These are phyloP conservation scores for Lapara coniferarum DNA, from an alignment of 2,888 invertebrate species.

Conservation along the genomic window DNA sequence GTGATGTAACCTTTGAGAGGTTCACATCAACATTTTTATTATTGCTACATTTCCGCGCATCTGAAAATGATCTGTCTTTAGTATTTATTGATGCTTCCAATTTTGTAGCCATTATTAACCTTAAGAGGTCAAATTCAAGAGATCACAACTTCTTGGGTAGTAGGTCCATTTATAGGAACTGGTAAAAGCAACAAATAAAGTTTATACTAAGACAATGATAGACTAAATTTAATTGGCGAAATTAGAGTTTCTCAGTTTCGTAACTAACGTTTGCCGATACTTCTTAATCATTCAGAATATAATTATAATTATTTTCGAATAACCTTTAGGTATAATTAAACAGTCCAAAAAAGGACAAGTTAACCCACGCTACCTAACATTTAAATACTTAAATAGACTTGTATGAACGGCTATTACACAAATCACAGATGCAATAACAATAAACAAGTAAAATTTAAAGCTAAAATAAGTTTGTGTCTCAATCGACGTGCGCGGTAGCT, in stretches of 20 bases:
- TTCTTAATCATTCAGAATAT: too few species aligned
- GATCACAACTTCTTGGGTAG: too few species aligned
- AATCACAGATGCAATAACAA: constrained; percentile 23
- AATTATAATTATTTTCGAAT: background rate
- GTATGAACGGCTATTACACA: constrained; percentile 18
- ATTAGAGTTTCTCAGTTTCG: too few species aligned
- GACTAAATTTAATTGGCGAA: too few species aligned
- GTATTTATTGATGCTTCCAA: background rate
- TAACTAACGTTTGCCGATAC: too few species aligned
- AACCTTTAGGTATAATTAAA: background rate
- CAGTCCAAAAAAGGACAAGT: background rate
- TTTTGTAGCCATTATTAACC: too few species aligned
- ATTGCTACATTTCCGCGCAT: background rate
- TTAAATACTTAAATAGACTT: background rate
- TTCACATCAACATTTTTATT: constrained; percentile 1
- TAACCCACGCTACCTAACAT: background rate
- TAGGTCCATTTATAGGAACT: too few species aligned
- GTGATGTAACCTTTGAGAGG: constrained; percentile 3
- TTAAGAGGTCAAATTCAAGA: too few species aligned
- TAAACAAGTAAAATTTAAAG: constrained; percentile 31
- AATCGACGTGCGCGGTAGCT: constrained; percentile 32
- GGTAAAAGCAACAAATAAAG: too few species aligned
- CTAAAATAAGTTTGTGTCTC: constrained; percentile 32
- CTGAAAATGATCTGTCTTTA: background rate
- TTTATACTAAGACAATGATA: too few species aligned